These are phyloP conservation scores for Zingel zingel DNA, from an alignment of 2,113 vertebrate genomes.

Conservation along the genomic window DNA sequence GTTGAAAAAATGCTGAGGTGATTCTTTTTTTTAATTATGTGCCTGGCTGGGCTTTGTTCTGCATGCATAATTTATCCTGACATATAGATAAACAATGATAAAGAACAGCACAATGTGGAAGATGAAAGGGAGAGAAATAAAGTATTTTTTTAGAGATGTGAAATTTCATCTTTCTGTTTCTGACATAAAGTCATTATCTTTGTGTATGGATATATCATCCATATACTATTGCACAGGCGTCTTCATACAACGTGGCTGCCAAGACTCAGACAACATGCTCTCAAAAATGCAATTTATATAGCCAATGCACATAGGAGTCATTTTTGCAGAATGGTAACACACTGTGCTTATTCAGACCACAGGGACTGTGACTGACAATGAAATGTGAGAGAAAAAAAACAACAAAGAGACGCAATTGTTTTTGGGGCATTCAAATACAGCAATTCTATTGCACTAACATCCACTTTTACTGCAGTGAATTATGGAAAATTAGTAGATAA, in stretches of 20 bases:
- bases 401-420: neutral
- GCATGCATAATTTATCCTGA: constrained; percentile 68
- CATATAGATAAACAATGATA: constrained; percentile 42
- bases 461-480: neutral
- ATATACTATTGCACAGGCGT: neutral
- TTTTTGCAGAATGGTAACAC: constrained; percentile 14
- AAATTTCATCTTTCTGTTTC: constrained; percentile 43
- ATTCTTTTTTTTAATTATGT: constrained; percentile 48
- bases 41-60: constrained; percentile 56
- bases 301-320: neutral
- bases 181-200: constrained; percentile 43
- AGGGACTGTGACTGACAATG: constrained; percentile 3
- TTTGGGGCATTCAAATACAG: neutral
- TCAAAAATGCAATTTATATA: constrained; percentile 6
- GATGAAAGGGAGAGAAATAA: constrained; percentile 55
- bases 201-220: constrained; percentile 11
- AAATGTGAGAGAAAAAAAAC: neutral
- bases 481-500: constrained; percentile 14
- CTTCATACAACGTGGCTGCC: constrained; percentile 18
- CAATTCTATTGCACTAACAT: neutral
- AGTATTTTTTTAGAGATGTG: constrained; percentile 49
- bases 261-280: neutral
- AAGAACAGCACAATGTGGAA: constrained; percentile 37
- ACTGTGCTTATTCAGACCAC: neutral
- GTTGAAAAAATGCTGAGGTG: constrained; percentile 41